Evolutionary conservation across 2,113 vertebrate genomes (phyloP).

Genomic region (Loxodonta africana): DNA sequence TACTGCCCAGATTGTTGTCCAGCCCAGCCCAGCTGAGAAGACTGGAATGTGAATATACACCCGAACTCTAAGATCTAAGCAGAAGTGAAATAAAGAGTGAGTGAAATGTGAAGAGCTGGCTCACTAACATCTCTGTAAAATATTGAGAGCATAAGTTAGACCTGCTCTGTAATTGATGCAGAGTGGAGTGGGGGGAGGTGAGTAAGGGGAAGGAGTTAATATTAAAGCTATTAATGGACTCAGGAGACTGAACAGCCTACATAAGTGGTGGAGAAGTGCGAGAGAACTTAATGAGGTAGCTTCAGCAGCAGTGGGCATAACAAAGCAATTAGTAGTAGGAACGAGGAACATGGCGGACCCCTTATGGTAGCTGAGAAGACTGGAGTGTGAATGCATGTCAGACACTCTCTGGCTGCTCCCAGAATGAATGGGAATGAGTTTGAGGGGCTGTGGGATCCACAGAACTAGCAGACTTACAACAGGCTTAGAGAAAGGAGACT

Average conservation of each 20-base stretch:
- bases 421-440: neutral
- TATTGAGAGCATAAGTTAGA: neutral
- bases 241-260: neutral
- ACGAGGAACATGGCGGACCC: neutral
- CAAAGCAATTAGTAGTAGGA: neutral
- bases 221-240: neutral
- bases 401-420: neutral
- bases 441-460: neutral
- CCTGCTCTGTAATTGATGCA: neutral
- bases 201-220: neutral
- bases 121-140: neutral
- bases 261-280: fast-evolving
- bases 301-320: neutral
- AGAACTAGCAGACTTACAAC: neutral
- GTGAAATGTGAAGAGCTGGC: neutral
- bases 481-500: neutral
- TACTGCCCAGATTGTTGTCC: too few relatives aligned
- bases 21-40: neutral
- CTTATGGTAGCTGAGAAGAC: neutral
- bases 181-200: too few relatives aligned
- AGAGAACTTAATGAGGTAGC: neutral
- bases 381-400: neutral
- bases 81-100: neutral
- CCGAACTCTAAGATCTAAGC: constrained; percentile 14
- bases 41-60: neutral